phyloP scores from a whole-genome alignment of 2,797 vertebrate genomes.

The Helicolenus hilgendorfi region DNA sequence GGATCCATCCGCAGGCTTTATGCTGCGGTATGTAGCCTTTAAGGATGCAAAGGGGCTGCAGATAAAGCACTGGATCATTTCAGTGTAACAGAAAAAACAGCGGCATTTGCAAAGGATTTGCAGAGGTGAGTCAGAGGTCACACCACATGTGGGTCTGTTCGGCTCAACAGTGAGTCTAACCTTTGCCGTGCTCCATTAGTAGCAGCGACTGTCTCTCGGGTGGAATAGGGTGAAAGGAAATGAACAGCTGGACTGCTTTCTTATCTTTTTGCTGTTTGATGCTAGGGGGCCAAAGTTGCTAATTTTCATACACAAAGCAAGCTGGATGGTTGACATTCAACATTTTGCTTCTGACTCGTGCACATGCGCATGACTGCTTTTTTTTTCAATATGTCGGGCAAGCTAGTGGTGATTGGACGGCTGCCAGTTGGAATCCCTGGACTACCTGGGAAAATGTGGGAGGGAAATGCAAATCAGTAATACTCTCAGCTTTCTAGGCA shows the following conservation, averaged over 20 bases:
- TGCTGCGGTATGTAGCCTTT: constrained; percentile 54
- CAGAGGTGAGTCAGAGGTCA: constrained; percentile 77
- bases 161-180: constrained; percentile 72
- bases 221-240: constrained; percentile 47
- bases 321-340: constrained; percentile 17
- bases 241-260: constrained; percentile 70
- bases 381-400: constrained; percentile 19
- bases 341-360: constrained; percentile 5
- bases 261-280: constrained; percentile 43
- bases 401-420: constrained; percentile 18
- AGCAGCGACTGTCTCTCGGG: constrained; percentile 41
- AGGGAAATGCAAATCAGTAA: constrained; percentile 32
- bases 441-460: neutral
- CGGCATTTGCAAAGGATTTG: constrained; percentile 69
- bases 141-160: constrained; percentile 40
- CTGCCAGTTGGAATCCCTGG: constrained; percentile 42
- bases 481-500: neutral
- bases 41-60: constrained; percentile 31
- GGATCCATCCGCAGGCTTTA: constrained; percentile 34
- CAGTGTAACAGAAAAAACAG: constrained; percentile 50
- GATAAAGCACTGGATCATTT: constrained; percentile 58
- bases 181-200: constrained; percentile 79
- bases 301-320: constrained; percentile 40
- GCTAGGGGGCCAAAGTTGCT: constrained; percentile 50
- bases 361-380: neutral